phyloP scores from a whole-genome alignment of 2,888 invertebrate genomes.

The Metopia argyrocephala region DNA sequence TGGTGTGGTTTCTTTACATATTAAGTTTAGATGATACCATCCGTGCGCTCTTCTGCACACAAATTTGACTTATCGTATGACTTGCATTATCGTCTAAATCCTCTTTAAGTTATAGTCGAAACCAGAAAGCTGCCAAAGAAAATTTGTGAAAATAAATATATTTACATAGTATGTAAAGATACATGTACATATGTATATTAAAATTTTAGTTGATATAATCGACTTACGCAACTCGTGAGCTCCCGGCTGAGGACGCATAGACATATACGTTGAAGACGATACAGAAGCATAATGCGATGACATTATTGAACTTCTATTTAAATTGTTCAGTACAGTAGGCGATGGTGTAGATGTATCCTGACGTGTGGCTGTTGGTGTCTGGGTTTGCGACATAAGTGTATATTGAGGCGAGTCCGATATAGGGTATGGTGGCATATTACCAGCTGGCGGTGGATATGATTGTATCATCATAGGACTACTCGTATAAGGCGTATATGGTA shows the following conservation, averaged over 20 bases:
- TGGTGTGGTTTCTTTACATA: too few species aligned
- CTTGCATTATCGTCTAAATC: too few species aligned
- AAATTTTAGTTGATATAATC: too few species aligned
- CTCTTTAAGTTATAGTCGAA: too few species aligned
- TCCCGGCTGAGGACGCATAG: constrained; percentile 64
- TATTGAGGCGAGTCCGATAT: constrained; percentile 72
- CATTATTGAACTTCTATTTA: constrained; percentile 35
- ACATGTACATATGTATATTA: too few species aligned
- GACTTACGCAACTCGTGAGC: constrained; percentile 73
- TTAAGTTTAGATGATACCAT: too few species aligned
- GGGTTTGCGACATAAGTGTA: constrained; percentile 67
- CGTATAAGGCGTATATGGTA: constrained; percentile 75
- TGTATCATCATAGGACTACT: constrained; percentile 75
- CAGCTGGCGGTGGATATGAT: constrained; percentile 74
- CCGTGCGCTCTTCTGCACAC: too few species aligned
- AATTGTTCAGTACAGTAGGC: constrained; percentile 39
- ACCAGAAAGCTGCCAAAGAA: background rate
- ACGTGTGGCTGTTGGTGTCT: constrained; percentile 33
- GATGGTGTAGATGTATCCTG: constrained; percentile 50
- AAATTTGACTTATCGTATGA: too few species aligned
- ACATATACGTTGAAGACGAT: constrained; percentile 71
- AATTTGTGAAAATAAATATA: background rate
- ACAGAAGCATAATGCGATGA: constrained; percentile 65
- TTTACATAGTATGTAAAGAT: background rate
- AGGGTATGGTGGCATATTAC: constrained; percentile 70